phyloP scores from a whole-genome alignment of 2,888 invertebrate genomes.

The Mythimna ferrago region DNA sequence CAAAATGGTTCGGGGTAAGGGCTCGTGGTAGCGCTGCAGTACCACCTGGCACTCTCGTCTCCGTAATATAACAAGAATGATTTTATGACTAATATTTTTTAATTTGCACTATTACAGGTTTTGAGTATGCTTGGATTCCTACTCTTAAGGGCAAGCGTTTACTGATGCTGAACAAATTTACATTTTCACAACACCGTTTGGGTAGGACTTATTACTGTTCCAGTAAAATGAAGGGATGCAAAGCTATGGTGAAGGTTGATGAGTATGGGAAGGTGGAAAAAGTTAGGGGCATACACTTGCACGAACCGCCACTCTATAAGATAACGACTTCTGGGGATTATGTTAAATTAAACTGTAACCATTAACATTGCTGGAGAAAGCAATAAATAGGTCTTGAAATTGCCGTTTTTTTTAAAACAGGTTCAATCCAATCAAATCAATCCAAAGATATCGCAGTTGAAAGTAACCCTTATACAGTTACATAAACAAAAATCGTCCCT shows the following conservation, averaged over 20 bases:
- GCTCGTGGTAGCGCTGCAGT: too few species aligned
- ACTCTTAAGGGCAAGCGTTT: constrained; percentile 54
- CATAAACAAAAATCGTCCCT: too few species aligned
- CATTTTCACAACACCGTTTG: constrained; percentile 27
- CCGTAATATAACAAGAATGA: too few species aligned
- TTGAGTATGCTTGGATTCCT: constrained; percentile 56
- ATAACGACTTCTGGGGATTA: constrained; percentile 13
- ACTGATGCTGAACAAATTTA: constrained; percentile 59
- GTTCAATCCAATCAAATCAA: too few species aligned
- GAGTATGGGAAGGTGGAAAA: background rate
- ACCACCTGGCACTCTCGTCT: too few species aligned
- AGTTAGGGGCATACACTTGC: constrained; percentile 13
- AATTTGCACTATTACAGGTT: constrained; percentile 21
- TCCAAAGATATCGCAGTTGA: too few species aligned
- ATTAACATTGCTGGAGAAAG: background rate
- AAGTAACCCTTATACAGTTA: too few species aligned
- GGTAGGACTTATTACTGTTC: constrained; percentile 36
- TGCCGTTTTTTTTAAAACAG: too few species aligned
- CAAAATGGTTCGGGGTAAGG: too few species aligned
- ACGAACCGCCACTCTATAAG: constrained; percentile 23
- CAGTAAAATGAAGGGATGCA: constrained; percentile 28
- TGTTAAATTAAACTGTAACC: background rate
- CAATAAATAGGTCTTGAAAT: too few species aligned
- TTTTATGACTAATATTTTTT: background rate
- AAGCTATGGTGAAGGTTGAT: constrained; percentile 25